Evolutionary conservation across 2,888 invertebrate genomes (phyloP).

Genomic region (Drosophila percnosoma): DNA sequence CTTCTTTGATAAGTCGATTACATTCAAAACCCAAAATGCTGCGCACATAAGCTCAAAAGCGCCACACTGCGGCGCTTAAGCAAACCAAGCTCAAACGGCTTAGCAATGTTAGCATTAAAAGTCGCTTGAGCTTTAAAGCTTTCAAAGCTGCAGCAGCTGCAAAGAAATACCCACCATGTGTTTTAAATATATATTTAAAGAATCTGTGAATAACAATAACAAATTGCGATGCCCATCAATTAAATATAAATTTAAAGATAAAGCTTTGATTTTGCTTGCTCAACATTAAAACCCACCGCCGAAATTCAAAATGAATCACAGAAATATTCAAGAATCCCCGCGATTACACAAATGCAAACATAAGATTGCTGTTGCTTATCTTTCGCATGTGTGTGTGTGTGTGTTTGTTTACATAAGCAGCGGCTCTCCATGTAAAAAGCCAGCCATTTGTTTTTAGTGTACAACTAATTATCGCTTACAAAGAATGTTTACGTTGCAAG

Average conservation of each 20-base stretch:
- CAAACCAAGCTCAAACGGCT: not conserved
- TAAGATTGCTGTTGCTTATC: not conserved
- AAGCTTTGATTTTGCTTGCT: not conserved
- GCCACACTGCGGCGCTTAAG: not conserved
- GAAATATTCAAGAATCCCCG: not conserved
- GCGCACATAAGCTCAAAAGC: not conserved
- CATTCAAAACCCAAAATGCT: not conserved
- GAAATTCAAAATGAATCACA: not conserved
- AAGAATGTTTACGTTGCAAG: conserved; percentile 33
- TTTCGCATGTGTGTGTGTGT: not conserved
- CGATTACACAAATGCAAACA: not conserved
- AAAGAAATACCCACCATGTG: not conserved
- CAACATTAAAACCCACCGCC: not conserved
- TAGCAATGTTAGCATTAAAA: not conserved
- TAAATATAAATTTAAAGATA: not conserved
- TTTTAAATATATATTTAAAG: not conserved
- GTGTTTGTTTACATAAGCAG: conserved; percentile 6
- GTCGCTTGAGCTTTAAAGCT: not conserved
- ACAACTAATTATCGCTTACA: conserved; percentile 38
- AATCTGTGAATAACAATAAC: not conserved
- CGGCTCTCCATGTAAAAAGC: conserved; percentile 8
- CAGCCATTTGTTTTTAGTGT: conserved; percentile 10
- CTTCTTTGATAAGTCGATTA: not conserved
- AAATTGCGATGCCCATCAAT: not conserved
- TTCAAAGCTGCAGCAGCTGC: not conserved